Evolutionary conservation across 2,888 invertebrate species (phyloP).

Genomic region (Andrena flavipes): DNA sequence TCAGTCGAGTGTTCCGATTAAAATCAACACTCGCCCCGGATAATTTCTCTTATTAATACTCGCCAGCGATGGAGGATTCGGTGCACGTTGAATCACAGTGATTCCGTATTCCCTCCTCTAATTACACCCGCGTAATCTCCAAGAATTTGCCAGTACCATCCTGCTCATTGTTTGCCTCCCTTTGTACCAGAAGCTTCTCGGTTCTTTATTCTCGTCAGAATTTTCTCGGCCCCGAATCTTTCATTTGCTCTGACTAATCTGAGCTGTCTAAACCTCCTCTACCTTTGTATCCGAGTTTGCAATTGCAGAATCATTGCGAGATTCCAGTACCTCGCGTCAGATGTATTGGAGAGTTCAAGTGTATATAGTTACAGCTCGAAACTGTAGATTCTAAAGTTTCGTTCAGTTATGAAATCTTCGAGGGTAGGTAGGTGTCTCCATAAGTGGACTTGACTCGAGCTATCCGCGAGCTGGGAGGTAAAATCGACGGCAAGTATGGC

Average conservation of each 20-base stretch:
- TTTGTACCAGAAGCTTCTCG: neutral
- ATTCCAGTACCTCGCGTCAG: no score
- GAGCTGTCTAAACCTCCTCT: neutral
- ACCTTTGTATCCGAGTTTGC: neutral
- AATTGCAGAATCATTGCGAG: neutral
- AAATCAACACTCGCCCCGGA: constrained; percentile 1
- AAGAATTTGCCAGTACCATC: neutral
- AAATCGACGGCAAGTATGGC: constrained; percentile 69
- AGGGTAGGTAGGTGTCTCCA: neutral
- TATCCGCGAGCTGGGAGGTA: constrained; percentile 42
- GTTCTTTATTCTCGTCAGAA: neutral
- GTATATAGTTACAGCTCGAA: neutral
- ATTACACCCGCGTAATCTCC: constrained; percentile 6
- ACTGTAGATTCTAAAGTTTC: neutral
- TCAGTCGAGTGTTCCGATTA: neutral
- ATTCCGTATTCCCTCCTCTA: constrained; percentile 1
- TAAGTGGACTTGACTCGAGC: constrained; percentile 7
- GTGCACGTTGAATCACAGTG: neutral
- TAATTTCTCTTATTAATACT: constrained; percentile 14
- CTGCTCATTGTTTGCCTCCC: neutral
- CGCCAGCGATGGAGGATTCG: neutral
- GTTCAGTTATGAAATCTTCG: constrained; percentile 6
- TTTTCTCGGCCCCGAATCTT: neutral
- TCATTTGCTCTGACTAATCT: neutral
- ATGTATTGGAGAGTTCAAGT: neutral